phyloP scores from a whole-genome alignment of 2,797 vertebrate genomes.

The Syngnathus rostellatus region DNA sequence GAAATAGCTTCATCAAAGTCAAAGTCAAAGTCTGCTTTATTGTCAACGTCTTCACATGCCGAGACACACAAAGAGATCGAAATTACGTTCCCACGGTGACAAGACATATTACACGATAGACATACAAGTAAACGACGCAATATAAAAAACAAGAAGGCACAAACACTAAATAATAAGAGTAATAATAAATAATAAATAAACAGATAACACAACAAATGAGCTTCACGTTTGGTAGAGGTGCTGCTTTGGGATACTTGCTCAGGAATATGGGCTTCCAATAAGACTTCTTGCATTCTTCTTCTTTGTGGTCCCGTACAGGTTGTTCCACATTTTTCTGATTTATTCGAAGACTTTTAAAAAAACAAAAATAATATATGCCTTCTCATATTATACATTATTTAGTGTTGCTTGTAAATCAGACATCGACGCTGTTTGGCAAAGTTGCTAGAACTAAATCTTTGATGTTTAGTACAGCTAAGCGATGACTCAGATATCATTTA shows the following conservation, averaged over 20 bases:
- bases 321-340: background rate
- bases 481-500: background rate
- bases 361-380: background rate
- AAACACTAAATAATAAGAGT: too few species aligned
- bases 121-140: too few species aligned
- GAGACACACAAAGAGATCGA: too few species aligned
- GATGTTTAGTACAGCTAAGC: background rate
- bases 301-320: background rate
- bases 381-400: background rate
- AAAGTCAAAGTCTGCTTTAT: too few species aligned
- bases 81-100: too few species aligned
- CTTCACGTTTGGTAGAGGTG: background rate
- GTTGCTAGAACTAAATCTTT: background rate
- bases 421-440: background rate
- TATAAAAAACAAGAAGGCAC: too few species aligned
- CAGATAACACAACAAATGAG: background rate
- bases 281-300: background rate
- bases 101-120: too few species aligned
- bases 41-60: too few species aligned
- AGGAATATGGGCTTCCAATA: background rate
- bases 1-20: background rate
- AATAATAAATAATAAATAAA: too few species aligned
- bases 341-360: background rate
- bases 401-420: background rate
- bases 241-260: background rate